A percentile compares a stretch with the other conserved stretches of the same genome.
These are phyloP conservation scores for Charaxes varanes DNA, from an alignment of 1,140 invertebrate genomes.

Conservation along the genomic window DNA sequence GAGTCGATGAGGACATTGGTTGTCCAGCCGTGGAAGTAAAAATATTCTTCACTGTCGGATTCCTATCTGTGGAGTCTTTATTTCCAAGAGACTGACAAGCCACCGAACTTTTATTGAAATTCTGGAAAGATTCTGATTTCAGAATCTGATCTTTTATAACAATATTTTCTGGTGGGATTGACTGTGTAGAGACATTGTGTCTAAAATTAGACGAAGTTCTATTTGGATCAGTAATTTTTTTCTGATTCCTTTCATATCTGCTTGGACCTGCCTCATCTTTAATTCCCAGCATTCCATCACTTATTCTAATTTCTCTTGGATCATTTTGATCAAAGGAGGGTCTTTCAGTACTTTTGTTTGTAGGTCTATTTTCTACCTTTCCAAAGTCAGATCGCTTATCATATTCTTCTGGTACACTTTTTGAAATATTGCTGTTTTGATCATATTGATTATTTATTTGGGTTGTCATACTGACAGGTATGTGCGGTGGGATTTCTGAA, in stretches of 20 bases:
- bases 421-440: no score
- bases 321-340: background rate
- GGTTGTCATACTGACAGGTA: no score
- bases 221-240: background rate
- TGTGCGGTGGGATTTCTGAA: no score
- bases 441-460: no score
- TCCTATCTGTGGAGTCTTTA: background rate
- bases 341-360: no score
- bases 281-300: constrained; percentile 7
- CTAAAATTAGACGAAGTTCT: background rate
- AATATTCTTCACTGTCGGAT: no score
- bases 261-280: constrained; percentile 19
- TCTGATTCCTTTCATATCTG: constrained; percentile 5
- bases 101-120: background rate
- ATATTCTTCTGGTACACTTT: no score
- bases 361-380: no score
- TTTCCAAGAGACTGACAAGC: background rate
- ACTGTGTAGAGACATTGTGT: background rate
- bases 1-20: background rate
- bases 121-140: background rate
- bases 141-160: background rate
- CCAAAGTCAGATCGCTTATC: no score
- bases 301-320: background rate
- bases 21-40: background rate
- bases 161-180: no score